Percentiles rank a stretch among this genome's conserved stretches.
Conservation (phyloP, 2,888 invertebrate genomes). For the Corythucha ciliata region DNA sequence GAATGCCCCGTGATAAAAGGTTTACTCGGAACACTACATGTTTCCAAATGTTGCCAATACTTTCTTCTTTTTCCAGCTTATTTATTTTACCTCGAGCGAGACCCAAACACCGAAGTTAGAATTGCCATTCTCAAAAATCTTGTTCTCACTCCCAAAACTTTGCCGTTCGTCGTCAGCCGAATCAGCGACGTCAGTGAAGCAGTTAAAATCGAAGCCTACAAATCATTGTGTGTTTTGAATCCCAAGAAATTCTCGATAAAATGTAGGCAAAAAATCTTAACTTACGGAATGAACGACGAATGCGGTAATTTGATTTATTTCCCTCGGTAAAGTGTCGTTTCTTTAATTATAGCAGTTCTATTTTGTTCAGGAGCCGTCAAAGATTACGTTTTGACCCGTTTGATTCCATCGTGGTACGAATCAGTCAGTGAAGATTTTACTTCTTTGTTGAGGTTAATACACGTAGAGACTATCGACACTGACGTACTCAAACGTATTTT, state of each 20-base stretch:
- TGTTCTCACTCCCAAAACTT: conserved; percentile 59
- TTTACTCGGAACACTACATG: conserved; percentile 29
- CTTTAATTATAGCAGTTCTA: neutral
- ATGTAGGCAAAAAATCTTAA: conserved; percentile 53
- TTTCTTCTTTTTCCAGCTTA: conserved; percentile 45
- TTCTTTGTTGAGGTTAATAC: conserved; percentile 61
- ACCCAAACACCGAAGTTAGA: conserved; percentile 65
- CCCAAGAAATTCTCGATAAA: conserved; percentile 52
- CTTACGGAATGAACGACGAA: conserved; percentile 54
- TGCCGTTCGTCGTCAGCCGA: conserved; percentile 60
- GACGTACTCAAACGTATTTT: conserved; percentile 43
- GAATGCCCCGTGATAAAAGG: conserved; percentile 64
- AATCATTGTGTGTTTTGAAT: conserved; percentile 47
- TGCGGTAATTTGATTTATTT: conserved; percentile 36
- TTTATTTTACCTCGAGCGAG: conserved; percentile 59
- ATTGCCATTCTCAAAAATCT: conserved; percentile 62
- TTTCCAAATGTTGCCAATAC: neutral
- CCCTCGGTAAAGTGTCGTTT: neutral
- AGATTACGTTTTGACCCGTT: conserved; percentile 43
- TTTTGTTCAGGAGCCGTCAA: conserved; percentile 36
- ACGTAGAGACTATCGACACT: conserved; percentile 56
- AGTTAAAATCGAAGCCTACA: conserved; percentile 55
- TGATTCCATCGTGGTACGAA: conserved; percentile 68
- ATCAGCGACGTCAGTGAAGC: conserved; percentile 67
- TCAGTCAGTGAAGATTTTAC: conserved; percentile 61